A percentile compares a stretch with the other conserved stretches of the same genome.
These are phyloP conservation scores for Sebastes hubbsi DNA, from an alignment of 2,797 vertebrate species.

Conservation along the genomic window DNA sequence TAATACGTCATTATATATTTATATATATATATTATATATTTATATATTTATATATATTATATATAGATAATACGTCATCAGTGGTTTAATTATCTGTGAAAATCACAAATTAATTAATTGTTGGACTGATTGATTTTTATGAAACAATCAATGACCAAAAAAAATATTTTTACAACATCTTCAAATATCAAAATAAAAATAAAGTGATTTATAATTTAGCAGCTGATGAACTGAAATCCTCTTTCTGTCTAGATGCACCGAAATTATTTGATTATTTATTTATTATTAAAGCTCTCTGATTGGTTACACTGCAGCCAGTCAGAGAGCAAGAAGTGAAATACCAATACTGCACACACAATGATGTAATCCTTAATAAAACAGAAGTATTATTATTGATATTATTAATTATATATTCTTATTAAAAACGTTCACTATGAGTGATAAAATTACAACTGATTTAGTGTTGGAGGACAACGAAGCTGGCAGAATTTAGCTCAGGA, in stretches of 20 bases:
- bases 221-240: too few species aligned
- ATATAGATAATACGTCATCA: background rate
- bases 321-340: background rate
- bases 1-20: too few species aligned
- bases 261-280: too few species aligned
- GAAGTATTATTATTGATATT: background rate
- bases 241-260: too few species aligned
- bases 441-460: too few species aligned
- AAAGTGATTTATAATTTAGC: too few species aligned
- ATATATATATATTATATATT: too few species aligned
- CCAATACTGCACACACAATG: background rate
- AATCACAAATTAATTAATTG: background rate
- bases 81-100: background rate
- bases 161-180: background rate
- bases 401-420: background rate
- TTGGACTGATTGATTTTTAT: background rate
- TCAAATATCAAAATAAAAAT: background rate
- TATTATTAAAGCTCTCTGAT: background rate
- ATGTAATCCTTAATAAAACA: background rate
- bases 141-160: background rate
- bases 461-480: too few species aligned
- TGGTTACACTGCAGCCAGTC: slow-evolving; percentile 18
- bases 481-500: too few species aligned
- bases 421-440: too few species aligned
- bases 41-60: too few species aligned